Percentiles rank a stretch among this genome's conserved stretches.
Conservation (phyloP, 1,140 invertebrate genomes). For the Capitella teleta region DNA sequence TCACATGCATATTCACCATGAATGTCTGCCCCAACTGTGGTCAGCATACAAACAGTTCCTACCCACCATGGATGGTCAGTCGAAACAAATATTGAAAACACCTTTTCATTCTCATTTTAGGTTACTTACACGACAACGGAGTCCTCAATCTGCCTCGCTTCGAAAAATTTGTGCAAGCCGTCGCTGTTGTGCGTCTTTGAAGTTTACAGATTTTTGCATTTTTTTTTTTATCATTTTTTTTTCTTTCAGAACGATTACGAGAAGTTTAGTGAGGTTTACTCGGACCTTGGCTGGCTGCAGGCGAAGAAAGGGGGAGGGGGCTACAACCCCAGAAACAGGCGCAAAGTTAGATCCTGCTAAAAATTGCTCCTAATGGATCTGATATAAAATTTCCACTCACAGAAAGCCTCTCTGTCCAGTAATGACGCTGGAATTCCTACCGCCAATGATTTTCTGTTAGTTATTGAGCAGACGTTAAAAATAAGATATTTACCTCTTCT, state of each 20-base stretch:
- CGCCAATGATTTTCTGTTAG: background rate
- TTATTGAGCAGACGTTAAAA: background rate
- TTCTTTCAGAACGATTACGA: slow-evolving; percentile 60
- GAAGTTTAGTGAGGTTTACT: slow-evolving; percentile 69
- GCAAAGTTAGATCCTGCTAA: background rate
- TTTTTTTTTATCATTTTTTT: background rate
- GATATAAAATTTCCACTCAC: background rate
- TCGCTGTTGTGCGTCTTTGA: background rate
- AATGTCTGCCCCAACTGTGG: slow-evolving; percentile 76
- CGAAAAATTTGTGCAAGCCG: too few species aligned
- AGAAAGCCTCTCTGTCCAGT: background rate
- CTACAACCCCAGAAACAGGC: slow-evolving; percentile 1
- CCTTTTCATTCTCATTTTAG: too few species aligned
- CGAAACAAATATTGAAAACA: too few species aligned
- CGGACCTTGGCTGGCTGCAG: slow-evolving; percentile 76
- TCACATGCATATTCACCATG: slow-evolving; percentile 81
- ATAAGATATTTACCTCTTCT: background rate
- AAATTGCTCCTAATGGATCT: background rate
- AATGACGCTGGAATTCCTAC: background rate
- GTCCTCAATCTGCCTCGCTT: too few species aligned
- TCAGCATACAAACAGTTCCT: slow-evolving; percentile 75
- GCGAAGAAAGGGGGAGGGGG: slow-evolving; percentile 52
- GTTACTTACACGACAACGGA: too few species aligned
- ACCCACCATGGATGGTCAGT: slow-evolving; percentile 66
- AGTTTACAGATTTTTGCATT: background rate